Percentiles rank a stretch among this genome's conserved stretches.
phyloP scores from a whole-genome alignment of 2,113 vertebrate species.

The Clarias batrachus region DNA sequence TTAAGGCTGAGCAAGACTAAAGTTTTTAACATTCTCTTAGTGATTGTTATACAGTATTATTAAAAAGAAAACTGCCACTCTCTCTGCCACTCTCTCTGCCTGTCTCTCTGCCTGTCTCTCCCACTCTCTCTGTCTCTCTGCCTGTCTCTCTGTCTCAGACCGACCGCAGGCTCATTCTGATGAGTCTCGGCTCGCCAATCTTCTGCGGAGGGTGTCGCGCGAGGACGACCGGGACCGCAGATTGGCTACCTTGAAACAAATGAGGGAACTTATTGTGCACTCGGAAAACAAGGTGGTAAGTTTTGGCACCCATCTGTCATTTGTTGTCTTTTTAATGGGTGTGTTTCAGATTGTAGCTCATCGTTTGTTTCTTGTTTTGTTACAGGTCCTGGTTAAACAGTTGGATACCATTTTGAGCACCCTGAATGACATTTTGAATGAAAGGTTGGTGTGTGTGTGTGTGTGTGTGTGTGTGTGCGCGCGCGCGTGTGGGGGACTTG shows the following conservation, averaged over 20 bases:
- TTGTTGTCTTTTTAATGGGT: background rate
- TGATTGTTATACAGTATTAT: background rate
- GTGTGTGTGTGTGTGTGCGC: background rate
- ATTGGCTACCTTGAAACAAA: constrained; percentile 95
- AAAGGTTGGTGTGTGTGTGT: constrained; percentile 79
- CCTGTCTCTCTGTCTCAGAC: constrained; percentile 70
- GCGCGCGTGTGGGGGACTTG: no score
- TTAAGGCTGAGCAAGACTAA: background rate
- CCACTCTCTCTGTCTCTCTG: background rate
- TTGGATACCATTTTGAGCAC: constrained; percentile 95
- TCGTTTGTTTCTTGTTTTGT: background rate
- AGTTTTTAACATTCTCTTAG: background rate
- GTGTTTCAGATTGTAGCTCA: background rate
- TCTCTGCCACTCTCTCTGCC: background rate
- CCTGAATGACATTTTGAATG: constrained; percentile 93
- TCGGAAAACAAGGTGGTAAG: constrained; percentile 96
- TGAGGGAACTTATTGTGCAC: constrained; percentile 98
- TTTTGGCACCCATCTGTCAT: background rate
- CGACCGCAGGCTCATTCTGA: constrained; percentile 97
- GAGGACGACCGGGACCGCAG: constrained; percentile 99
- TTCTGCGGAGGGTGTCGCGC: constrained; percentile 96
- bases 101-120: background rate
- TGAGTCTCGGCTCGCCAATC: constrained; percentile 98
- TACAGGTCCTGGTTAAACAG: constrained; percentile 93
- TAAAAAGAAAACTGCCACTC: background rate